Percentiles rank a stretch among this genome's conserved stretches.
Evolutionary conservation across 2,888 invertebrate species (phyloP).

Genomic region (Drosophila longiperda): DNA sequence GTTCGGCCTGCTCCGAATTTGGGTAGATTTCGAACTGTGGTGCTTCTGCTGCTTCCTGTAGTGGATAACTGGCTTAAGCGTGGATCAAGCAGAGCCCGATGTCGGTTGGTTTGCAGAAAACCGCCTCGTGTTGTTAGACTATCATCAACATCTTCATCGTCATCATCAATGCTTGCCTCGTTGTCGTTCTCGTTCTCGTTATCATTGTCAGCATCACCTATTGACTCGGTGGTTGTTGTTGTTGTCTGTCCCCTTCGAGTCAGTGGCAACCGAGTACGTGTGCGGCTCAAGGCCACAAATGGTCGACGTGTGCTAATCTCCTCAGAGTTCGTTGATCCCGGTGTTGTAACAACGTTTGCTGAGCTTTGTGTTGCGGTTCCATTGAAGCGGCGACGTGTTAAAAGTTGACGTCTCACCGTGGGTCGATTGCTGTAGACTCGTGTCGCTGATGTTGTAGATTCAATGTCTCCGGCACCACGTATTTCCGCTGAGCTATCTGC

Average conservation of each 20-base stretch:
- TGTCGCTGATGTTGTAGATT: conserved; percentile 12
- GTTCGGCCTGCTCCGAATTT: conserved; percentile 31
- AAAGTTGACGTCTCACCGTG: conserved; percentile 38
- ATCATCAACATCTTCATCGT: conserved; percentile 3
- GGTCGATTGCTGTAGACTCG: neutral
- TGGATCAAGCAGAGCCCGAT: conserved; percentile 50
- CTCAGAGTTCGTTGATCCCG: conserved; percentile 26
- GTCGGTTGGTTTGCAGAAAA: conserved; percentile 67
- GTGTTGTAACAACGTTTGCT: neutral
- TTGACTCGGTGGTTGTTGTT: conserved; percentile 17
- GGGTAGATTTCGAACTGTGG: neutral
- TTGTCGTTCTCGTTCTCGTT: conserved; percentile 29
- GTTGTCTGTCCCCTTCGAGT: conserved; percentile 9
- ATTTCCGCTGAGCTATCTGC: neutral
- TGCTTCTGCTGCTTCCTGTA: neutral
- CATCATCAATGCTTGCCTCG: conserved; percentile 39
- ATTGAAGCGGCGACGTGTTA: conserved; percentile 52
- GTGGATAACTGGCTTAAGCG: conserved; percentile 1
- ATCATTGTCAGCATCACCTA: conserved; percentile 11
- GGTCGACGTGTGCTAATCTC: conserved; percentile 55
- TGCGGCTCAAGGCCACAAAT: conserved; percentile 51
- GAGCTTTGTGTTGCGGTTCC: conserved; percentile 15
- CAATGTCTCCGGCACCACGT: neutral
- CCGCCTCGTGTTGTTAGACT: conserved; percentile 35
- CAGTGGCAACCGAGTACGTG: conserved; percentile 45